phyloP scores from a whole-genome alignment of 2,113 vertebrate genomes.

The Thermophis baileyi region DNA sequence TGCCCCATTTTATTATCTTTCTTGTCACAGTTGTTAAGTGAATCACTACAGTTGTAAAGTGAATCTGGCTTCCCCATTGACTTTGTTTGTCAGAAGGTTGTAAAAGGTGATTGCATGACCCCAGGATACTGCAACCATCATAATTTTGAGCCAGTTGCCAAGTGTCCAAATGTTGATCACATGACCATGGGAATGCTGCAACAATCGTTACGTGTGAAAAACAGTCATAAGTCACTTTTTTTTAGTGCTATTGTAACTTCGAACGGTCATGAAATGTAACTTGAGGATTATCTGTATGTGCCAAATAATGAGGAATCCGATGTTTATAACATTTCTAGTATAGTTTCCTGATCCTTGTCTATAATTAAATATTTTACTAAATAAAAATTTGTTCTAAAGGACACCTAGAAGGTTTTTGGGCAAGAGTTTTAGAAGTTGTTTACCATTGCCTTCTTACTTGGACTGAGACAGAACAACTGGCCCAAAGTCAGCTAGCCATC shows the following conservation, averaged over 20 bases:
- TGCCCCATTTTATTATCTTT: background rate
- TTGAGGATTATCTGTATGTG: background rate
- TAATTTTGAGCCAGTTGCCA: background rate
- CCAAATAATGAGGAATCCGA: background rate
- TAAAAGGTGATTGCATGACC: background rate
- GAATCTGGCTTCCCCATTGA: background rate
- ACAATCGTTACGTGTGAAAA: background rate
- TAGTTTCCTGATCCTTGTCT: background rate
- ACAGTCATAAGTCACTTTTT: background rate
- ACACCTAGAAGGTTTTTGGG: background rate
- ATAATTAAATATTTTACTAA: background rate
- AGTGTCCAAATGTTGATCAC: background rate
- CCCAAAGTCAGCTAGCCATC: background rate
- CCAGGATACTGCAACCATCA: background rate
- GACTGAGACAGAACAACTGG: background rate
- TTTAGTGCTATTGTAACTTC: background rate
- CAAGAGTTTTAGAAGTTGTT: background rate
- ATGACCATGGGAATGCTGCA: background rate
- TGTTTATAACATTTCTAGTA: background rate
- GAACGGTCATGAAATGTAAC: background rate
- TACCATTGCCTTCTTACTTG: background rate
- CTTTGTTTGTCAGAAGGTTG: background rate
- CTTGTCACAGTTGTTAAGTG: background rate
- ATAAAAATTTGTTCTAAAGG: background rate
- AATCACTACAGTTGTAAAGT: background rate